Base-by-base conservation (phyloP, 1,140 invertebrate species). In the Agrypnia vestita region DNA sequence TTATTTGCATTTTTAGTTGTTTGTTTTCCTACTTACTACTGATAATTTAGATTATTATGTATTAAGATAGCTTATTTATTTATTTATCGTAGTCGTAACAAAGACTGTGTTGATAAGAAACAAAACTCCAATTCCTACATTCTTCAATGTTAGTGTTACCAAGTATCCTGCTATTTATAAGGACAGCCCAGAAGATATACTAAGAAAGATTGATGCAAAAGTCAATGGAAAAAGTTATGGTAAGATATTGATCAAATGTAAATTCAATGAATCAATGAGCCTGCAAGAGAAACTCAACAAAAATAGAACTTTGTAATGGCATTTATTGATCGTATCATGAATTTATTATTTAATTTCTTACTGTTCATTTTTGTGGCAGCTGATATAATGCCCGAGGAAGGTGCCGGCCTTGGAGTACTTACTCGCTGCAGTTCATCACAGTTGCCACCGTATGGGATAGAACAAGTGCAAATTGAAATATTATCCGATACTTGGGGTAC, bases 401-500 rank as follows among this genome's bases (percentile, higher is more conserved):
- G 35, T 13, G n/a, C n/a, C 35, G 69, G 69, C 9, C 21, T 55
- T 35, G 69, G 69, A 21, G 15, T 73, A 11, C 35, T 73, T 0
- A 47, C 69, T n/a, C 6, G 9, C 3, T n/a, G 47, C 19, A 73
- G 49, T 43, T 73, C 69, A n/a, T 15, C 49, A 13, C 49, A 53
- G 13, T 44, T 73, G n/a, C 19, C 69, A 13, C 47, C 47, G 0
- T 43, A 53, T 15, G 69, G 69, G 3, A 35, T 35, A 51, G 69
- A 73, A 35, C 15, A 49, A 55, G 19, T 73, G 17, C 51, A 21
- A 13, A 25, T 73, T 6, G 19, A 73, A 13, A 73, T 73, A 17
- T 13, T 73, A 10, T n/a, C 69, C 3, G 13, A 73, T 49, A 73
- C 69, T 53, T 73, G 69, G 69, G 69, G 69, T 25, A 73, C 9